Percentiles rank a stretch among this genome's conserved stretches.
Evolutionary conservation across 2,888 invertebrate genomes (phyloP).

Genomic region (Drosophila pegasa): DNA sequence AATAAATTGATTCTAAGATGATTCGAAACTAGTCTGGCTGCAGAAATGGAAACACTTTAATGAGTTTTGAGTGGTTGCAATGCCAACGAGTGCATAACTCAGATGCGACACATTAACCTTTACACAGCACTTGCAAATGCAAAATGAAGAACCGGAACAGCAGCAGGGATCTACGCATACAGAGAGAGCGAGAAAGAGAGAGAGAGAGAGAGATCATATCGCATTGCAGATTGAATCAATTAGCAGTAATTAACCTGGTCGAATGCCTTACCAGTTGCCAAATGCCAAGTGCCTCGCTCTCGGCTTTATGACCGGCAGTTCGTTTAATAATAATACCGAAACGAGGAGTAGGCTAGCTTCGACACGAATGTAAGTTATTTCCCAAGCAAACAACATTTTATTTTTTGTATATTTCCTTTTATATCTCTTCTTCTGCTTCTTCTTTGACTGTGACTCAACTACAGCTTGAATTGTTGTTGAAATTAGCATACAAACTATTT

Average conservation of each 20-base stretch:
- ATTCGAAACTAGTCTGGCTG: slow-evolving; percentile 32
- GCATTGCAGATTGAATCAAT: slow-evolving; percentile 50
- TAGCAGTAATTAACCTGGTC: slow-evolving; percentile 44
- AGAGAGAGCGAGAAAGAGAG: neutral
- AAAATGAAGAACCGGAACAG: slow-evolving; percentile 50
- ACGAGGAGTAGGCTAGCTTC: slow-evolving; percentile 12
- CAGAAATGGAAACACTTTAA: slow-evolving; percentile 64
- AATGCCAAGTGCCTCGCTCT: slow-evolving; percentile 50
- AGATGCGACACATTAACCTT: slow-evolving; percentile 75
- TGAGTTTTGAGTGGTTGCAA: slow-evolving; percentile 40
- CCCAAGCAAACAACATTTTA: slow-evolving; percentile 27
- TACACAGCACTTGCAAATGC: slow-evolving; percentile 20
- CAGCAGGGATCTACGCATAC: slow-evolving; percentile 53
- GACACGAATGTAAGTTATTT: slow-evolving; percentile 37
- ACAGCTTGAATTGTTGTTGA: neutral
- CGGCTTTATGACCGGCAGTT: slow-evolving; percentile 18
- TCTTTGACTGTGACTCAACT: neutral
- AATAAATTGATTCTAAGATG: slow-evolving; percentile 50
- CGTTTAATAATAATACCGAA: slow-evolving; percentile 42
- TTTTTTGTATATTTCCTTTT: slow-evolving; percentile 12
- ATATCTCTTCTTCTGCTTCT: neutral
- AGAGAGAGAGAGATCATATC: slow-evolving; percentile 12
- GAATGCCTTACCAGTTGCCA: slow-evolving; percentile 54
- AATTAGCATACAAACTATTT: slow-evolving; percentile 9
- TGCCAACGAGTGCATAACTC: slow-evolving; percentile 71